Evolutionary conservation across 1,140 invertebrate species (phyloP).

Genomic region (Drosophila malerkotliana): DNA sequence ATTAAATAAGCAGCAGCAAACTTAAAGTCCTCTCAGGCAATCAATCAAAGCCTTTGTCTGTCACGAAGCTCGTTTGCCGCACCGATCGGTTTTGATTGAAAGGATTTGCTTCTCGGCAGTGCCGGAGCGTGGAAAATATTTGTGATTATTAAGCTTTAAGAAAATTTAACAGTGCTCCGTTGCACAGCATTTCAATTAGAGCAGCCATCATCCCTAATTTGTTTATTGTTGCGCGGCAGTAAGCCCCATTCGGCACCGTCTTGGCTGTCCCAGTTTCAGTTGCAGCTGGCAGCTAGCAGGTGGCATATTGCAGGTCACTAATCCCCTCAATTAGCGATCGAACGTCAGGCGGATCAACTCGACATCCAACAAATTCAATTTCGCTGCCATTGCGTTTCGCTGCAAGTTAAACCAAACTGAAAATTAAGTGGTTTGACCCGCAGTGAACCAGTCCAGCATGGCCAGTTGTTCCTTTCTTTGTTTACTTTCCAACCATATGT

Average conservation of each 20-base stretch:
- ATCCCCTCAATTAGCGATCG: constrained; percentile 70
- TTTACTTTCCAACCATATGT: not conserved
- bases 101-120: constrained; percentile 12
- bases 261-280: constrained; percentile 5
- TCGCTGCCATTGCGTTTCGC: constrained; percentile 57
- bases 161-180: constrained; percentile 29
- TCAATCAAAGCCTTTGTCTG: constrained; percentile 34
- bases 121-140: constrained; percentile 6
- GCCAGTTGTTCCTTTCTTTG: not conserved
- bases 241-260: constrained; percentile 10
- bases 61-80: constrained; percentile 32
- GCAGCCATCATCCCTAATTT: constrained; percentile 27
- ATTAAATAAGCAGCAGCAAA: constrained; percentile 41
- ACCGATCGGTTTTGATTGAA: constrained; percentile 10
- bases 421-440: constrained; percentile 68
- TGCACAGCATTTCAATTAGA: constrained; percentile 20
- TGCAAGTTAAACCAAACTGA: constrained; percentile 75
- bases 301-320: constrained; percentile 34
- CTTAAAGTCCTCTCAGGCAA: constrained; percentile 41
- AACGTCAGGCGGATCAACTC: constrained; percentile 60
- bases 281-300: not conserved
- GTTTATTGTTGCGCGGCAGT: constrained; percentile 28
- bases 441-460: constrained; percentile 48
- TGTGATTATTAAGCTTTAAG: constrained; percentile 31
- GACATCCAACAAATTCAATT: constrained; percentile 71